Evolutionary conservation across 1,140 invertebrate species (phyloP).

Genomic region (Wiebesia pumilae): DNA sequence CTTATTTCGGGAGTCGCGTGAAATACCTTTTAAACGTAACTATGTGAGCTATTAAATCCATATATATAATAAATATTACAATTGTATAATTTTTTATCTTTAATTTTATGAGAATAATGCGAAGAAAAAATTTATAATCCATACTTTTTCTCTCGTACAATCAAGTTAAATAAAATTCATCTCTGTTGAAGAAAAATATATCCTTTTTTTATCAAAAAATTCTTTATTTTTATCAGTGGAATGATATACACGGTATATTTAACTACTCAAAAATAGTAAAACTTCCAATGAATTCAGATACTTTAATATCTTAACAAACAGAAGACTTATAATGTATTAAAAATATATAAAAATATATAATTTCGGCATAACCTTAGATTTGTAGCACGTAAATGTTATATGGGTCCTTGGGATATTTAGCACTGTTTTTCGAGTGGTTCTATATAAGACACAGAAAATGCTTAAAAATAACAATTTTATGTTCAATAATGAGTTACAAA

Average conservation of each 20-base stretch:
- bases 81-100: too few relatives aligned
- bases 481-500: constrained; percentile 40
- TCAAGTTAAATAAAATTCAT: too few relatives aligned
- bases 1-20: too few relatives aligned
- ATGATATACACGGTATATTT: background rate
- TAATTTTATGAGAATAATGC: too few relatives aligned
- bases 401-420: background rate
- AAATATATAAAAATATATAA: constrained; percentile 35
- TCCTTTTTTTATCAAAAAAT: background rate
- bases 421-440: background rate
- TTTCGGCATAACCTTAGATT: constrained; percentile 11
- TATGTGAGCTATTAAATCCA: too few relatives aligned
- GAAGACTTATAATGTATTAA: constrained; percentile 13
- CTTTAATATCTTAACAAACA: constrained; percentile 15
- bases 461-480: constrained; percentile 52
- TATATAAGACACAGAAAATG: constrained; percentile 18
- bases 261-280: constrained; percentile 18
- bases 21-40: too few relatives aligned
- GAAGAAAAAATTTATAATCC: too few relatives aligned
- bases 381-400: constrained; percentile 6
- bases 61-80: too few relatives aligned
- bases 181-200: too few relatives aligned
- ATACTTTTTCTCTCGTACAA: too few relatives aligned
- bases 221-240: constrained; percentile 5
- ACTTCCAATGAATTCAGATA: background rate